Conservation (phyloP, 2,797 vertebrate species). For the Clarias laeviceps region DNA sequence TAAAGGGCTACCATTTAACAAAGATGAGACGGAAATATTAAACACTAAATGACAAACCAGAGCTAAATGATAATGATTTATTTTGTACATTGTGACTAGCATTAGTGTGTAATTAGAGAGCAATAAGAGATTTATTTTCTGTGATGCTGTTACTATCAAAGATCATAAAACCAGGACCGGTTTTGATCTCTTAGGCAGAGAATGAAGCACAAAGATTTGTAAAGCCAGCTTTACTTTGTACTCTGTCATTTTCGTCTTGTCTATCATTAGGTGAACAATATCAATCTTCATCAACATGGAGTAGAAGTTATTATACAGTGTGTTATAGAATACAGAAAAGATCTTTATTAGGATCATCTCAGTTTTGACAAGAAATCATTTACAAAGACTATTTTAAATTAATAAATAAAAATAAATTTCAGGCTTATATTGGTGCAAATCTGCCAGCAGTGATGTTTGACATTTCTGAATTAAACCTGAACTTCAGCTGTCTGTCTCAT, state of each 20-base stretch:
- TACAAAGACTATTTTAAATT: too few species aligned
- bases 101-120: not conserved
- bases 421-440: not conserved
- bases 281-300: not conserved
- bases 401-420: too few species aligned
- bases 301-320: not conserved
- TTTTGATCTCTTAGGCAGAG: not conserved
- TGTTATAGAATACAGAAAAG: not conserved
- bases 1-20: too few species aligned
- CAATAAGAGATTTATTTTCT: not conserved
- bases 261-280: not conserved
- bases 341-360: not conserved
- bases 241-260: too few species aligned
- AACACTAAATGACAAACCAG: too few species aligned
- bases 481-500: not conserved
- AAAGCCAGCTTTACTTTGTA: not conserved
- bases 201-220: not conserved
- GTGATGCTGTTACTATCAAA: not conserved
- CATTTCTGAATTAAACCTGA: constrained; percentile 1
- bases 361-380: not conserved
- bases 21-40: too few species aligned
- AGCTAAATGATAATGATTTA: not conserved
- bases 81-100: not conserved
- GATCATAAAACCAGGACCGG: not conserved
- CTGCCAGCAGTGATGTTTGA: not conserved